Evolutionary conservation across 2,888 invertebrate genomes (phyloP).

Genomic region (Drosophila rellima): DNA sequence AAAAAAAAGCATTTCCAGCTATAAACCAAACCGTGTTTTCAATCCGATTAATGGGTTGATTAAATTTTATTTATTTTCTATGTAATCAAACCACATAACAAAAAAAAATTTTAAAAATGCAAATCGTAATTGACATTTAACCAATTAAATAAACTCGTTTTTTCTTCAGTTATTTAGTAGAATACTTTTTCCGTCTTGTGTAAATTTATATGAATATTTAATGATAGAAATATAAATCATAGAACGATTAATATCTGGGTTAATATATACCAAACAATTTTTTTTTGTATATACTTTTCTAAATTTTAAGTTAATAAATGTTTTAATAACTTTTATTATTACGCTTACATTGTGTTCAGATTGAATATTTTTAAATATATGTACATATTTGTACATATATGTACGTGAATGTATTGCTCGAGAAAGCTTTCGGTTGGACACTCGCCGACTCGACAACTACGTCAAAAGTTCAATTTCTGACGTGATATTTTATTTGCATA

Average conservation of each 20-base stretch:
- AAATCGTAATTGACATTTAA: constrained; percentile 39
- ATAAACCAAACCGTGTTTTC: constrained; percentile 39
- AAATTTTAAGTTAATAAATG: neutral
- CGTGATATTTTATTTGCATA: constrained; percentile 21
- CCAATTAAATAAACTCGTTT: constrained; percentile 20
- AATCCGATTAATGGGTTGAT: constrained; percentile 74
- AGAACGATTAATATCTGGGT: neutral
- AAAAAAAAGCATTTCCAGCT: constrained; percentile 21
- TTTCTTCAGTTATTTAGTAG: neutral
- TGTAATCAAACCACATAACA: constrained; percentile 34
- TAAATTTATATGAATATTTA: neutral
- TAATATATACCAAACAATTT: neutral
- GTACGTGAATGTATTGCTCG: constrained; percentile 15
- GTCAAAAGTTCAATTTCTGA: constrained; percentile 41
- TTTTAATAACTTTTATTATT: neutral
- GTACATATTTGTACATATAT: constrained; percentile 17
- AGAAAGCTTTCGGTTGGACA: constrained; percentile 46
- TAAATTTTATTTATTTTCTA: constrained; percentile 65
- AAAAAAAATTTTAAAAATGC: constrained; percentile 33
- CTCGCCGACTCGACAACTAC: constrained; percentile 17
- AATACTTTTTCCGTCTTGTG: neutral
- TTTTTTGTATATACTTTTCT: neutral
- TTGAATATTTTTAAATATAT: constrained; percentile 13
- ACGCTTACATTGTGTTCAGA: neutral
- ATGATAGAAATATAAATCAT: constrained; percentile 3